These are phyloP conservation scores for Chesias legatella DNA, from an alignment of 2,888 invertebrate genomes.

Conservation along the genomic window DNA sequence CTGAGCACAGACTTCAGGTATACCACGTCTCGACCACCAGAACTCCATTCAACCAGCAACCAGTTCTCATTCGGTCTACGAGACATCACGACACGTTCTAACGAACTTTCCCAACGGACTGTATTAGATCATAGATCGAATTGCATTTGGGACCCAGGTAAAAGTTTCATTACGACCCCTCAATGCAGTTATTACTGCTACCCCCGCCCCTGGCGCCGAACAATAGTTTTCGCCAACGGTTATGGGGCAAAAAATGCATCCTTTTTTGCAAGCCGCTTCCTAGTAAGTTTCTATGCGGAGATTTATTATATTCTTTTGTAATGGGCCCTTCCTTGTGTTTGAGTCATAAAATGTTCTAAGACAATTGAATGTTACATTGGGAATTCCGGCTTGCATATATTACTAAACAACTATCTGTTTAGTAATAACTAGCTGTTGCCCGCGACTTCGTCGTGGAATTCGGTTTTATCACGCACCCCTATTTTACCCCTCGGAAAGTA, in stretches of 20 bases:
- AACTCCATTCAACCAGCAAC: conserved; percentile 56
- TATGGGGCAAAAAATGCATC: conserved; percentile 59
- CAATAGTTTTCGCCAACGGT: conserved; percentile 69
- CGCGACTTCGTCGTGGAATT: not conserved
- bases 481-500: no score
- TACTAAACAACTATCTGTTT: no score
- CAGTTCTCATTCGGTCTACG: conserved; percentile 47
- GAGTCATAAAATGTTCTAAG: conserved; percentile 35
- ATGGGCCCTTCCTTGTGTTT: conserved; percentile 30
- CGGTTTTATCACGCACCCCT: no score
- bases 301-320: conserved; percentile 39
- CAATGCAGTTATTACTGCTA: conserved; percentile 57
- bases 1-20: conserved; percentile 37
- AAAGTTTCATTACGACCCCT: conserved; percentile 68
- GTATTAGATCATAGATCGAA: conserved; percentile 28
- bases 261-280: conserved; percentile 67
- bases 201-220: conserved; percentile 55
- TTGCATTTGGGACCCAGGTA: conserved; percentile 55
- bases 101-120: conserved; percentile 20
- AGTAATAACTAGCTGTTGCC: no score
- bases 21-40: conserved; percentile 41
- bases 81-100: conserved; percentile 28
- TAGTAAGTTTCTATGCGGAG: conserved; percentile 55
- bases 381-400: conserved; percentile 14
- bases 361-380: conserved; percentile 29